A percentile compares a stretch with the other conserved stretches of the same genome.
phyloP scores from a whole-genome alignment of 2,113 vertebrate genomes.

The Rutilus rutilus region DNA sequence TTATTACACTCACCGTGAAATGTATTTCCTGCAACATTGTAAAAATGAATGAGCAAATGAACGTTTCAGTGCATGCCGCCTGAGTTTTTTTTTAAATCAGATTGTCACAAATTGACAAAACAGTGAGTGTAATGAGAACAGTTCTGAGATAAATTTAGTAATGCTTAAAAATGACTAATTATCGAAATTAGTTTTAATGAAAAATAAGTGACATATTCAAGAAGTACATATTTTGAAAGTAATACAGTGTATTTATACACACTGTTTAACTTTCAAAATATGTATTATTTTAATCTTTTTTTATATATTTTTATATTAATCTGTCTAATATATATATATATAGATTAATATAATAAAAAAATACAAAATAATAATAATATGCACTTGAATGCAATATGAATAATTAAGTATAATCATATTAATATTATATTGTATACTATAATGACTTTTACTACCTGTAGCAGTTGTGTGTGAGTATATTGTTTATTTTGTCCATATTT shows the following conservation, averaged over 20 bases:
- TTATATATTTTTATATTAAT: too few relatives aligned
- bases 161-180: background rate
- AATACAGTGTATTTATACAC: background rate
- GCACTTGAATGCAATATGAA: too few relatives aligned
- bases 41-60: constrained; percentile 50
- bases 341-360: too few relatives aligned
- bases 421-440: too few relatives aligned
- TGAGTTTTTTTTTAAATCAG: constrained; percentile 26
- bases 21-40: constrained; percentile 37
- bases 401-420: too few relatives aligned
- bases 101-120: constrained; percentile 25
- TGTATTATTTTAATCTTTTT: background rate
- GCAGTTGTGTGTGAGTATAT: background rate
- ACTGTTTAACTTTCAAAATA: background rate
- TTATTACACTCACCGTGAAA: constrained; percentile 41
- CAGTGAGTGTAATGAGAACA: constrained; percentile 44
- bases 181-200: background rate
- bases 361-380: too few relatives aligned
- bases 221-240: background rate
- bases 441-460: too few relatives aligned
- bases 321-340: too few relatives aligned
- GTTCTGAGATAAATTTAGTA: constrained; percentile 6
- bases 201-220: background rate
- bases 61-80: constrained; percentile 30
- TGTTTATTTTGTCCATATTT: background rate